Conservation (phyloP, 2,888 invertebrate species). For the Acholoe squamosa region DNA sequence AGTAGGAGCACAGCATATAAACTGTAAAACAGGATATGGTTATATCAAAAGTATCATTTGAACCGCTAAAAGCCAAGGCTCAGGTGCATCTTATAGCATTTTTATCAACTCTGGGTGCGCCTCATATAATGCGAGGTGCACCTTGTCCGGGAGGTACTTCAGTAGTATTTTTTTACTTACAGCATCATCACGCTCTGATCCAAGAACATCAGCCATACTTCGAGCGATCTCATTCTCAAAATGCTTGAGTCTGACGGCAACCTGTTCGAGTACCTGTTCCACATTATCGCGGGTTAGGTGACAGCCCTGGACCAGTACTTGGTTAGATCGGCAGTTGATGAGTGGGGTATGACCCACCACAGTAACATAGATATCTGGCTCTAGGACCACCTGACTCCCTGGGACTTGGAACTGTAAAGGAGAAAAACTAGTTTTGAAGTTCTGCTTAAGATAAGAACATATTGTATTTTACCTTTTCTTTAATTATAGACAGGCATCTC, state of each 20-base stretch:
- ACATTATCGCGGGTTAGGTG: constrained; percentile 87
- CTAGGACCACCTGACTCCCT: constrained; percentile 86
- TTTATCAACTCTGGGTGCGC: no score
- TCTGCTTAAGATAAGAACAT: no score
- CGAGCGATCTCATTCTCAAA: constrained; percentile 85
- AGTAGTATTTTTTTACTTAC: background rate
- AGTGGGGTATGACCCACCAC: constrained; percentile 91
- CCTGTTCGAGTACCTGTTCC: constrained; percentile 85
- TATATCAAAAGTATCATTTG: no score
- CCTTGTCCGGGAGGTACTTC: no score
- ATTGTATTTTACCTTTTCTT: no score
- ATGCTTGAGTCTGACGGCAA: constrained; percentile 86
- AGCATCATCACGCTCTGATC: constrained; percentile 59
- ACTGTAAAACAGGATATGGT: no score
- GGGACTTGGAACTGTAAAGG: constrained; percentile 88
- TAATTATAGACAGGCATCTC: no score
- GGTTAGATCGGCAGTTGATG: constrained; percentile 88
- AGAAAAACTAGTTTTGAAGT: no score
- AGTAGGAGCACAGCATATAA: no score
- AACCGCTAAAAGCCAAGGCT: no score
- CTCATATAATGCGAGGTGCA: no score
- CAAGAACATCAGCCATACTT: constrained; percentile 72
- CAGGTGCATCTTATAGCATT: no score
- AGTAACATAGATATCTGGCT: constrained; percentile 89
- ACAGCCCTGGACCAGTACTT: constrained; percentile 89